A percentile compares a stretch with the other conserved stretches of the same genome.
These are phyloP conservation scores for Phylloscopus trochilus DNA, from an alignment of 2,113 vertebrate species.

Conservation along the genomic window DNA sequence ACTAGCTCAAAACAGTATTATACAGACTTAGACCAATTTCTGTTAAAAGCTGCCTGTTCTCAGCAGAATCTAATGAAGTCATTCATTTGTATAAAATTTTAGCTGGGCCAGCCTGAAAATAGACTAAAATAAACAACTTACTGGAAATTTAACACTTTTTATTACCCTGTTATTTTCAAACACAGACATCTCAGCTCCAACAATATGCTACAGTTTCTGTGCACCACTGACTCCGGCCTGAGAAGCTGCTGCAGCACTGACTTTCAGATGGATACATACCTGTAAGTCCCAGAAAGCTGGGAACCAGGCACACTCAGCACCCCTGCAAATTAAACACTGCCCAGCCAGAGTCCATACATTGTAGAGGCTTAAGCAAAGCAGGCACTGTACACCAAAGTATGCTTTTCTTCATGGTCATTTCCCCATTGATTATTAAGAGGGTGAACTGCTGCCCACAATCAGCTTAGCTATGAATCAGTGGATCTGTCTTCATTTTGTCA, in stretches of 20 bases:
- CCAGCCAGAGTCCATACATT: fast-evolving
- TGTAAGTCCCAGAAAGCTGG: neutral
- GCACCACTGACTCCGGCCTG: neutral
- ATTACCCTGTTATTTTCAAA: neutral
- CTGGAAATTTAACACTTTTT: neutral
- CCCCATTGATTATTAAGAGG: neutral
- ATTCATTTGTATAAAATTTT: neutral
- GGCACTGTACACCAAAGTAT: neutral
- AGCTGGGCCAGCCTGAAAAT: neutral
- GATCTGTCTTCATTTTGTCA: neutral
- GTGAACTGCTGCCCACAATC: neutral
- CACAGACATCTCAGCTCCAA: neutral
- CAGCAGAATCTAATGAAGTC: neutral
- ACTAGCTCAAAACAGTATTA: neutral
- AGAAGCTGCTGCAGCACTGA: neutral
- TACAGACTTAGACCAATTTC: neutral
- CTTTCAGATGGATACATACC: neutral
- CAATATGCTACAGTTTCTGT: neutral
- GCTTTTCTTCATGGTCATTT: neutral
- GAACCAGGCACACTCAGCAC: neutral
- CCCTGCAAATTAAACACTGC: neutral
- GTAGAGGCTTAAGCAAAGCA: neutral
- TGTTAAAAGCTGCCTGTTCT: neutral
- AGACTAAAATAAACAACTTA: neutral
- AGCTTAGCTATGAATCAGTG: neutral